Base-by-base conservation (phyloP, 2,888 invertebrate genomes). In the Cerastis leucographa region DNA sequence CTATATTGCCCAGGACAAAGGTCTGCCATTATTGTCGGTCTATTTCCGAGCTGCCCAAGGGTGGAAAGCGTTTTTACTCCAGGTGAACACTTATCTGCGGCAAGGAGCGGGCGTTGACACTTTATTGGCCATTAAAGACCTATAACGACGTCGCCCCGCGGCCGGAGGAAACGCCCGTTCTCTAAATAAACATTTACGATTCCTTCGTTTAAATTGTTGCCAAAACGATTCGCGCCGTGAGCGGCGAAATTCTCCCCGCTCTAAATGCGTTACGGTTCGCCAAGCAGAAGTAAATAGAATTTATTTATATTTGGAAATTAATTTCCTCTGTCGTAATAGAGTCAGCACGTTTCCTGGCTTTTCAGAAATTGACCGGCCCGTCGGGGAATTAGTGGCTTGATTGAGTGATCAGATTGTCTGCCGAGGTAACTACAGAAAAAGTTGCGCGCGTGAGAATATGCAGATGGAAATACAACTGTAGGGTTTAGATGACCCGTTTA, bases 181-280 rank as follows among this genome's bases (percentile, higher is more conserved):
- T 91, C 93, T 93, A 94, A 95, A 95, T 95, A 95, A 96, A 95
- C 96, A 95, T 95, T 96, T 95, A 95, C 95, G 95, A 94, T 94
- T 93, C 89, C 91, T 90, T 88, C 94, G 93, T 93, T 94, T 95
- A 95, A 95, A 95, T 96, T 95, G 95, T 95, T 94, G 94, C 94
- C 94, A 92, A 93, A 95, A 94, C 95, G 95, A 94, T 94, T 95
- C 93, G 88, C 93, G 92, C 93, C 90, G 90, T 89, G 91, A 91
- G 90, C 90, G 91, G 90, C 87, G 88, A 91, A 93, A 92, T 93
- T 94, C 92, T 89, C 92, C 90, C 88, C 90, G 86, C 90, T 92
- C 93, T 94, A 94, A 95, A 95, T 93, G 93, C 94, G 93, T 94
- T 93, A 95, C 93, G 93, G 93, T 93, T 92, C 93, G 93, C 92